Conservation (phyloP, 2,797 vertebrate genomes). For the Spheniscus humboldti region DNA sequence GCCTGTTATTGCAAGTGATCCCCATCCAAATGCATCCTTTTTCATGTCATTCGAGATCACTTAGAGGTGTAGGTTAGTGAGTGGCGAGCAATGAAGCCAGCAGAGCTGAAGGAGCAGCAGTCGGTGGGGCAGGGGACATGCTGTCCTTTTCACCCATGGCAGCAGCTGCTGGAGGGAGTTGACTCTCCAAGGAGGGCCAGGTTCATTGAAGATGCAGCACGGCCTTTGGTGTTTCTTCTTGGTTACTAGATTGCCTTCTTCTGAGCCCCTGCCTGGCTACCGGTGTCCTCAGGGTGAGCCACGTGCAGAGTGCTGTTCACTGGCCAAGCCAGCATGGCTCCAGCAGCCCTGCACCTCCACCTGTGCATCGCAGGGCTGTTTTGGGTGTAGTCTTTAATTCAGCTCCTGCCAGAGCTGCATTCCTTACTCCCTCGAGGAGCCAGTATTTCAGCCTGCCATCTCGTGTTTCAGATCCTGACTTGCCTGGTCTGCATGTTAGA, state of each 20-base stretch:
- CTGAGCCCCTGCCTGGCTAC: background rate
- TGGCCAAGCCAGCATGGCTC: background rate
- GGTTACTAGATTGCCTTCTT: background rate
- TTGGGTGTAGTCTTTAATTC: background rate
- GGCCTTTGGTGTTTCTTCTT: background rate
- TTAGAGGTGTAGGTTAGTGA: too few species aligned
- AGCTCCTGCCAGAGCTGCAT: background rate
- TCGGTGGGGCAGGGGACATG: fast-evolving
- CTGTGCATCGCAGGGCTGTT: background rate
- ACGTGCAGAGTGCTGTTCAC: background rate
- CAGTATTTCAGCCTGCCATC: background rate
- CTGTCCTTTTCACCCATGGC: background rate
- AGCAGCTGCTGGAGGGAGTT: background rate
- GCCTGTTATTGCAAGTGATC: background rate
- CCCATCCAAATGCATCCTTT: background rate
- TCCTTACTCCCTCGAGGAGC: background rate
- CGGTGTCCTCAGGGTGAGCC: background rate
- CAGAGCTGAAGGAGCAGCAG: background rate
- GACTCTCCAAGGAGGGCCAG: background rate
- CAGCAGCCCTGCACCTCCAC: background rate
- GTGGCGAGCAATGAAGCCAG: background rate
- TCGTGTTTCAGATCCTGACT: background rate
- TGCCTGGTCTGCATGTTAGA: background rate
- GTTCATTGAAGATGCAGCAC: background rate
- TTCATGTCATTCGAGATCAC: background rate